Conservation (phyloP, 2,113 vertebrate genomes). For the Sinocyclocheilus anshuiensis region DNA sequence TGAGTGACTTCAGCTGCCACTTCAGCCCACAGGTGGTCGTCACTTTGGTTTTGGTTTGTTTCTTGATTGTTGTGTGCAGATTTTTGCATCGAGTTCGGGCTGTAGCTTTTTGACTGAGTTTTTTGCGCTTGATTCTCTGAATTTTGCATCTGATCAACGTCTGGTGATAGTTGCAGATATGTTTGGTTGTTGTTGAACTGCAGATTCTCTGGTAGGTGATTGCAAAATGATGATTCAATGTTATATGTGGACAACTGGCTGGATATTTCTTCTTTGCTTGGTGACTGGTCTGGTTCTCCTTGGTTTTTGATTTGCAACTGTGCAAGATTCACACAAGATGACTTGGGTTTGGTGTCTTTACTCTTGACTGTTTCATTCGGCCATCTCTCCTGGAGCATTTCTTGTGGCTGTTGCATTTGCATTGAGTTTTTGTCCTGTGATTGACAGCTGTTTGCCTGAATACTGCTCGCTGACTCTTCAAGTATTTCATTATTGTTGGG, state of each 20-base stretch:
- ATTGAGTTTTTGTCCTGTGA: not conserved
- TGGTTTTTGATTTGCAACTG: not conserved
- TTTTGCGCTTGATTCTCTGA: not conserved
- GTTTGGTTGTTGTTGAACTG: not conserved
- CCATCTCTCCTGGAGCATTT: not conserved
- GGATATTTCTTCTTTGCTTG: not conserved
- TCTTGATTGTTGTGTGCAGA: not conserved
- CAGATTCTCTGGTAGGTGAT: not conserved
- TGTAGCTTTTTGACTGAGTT: not conserved
- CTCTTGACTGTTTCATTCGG: not conserved
- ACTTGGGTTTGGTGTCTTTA: not conserved
- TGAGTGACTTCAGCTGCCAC: conserved; percentile 50
- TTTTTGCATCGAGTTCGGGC: not conserved
- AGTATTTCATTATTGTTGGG: conserved; percentile 14
- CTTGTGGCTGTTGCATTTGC: not conserved
- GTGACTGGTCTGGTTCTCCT: not conserved
- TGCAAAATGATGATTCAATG: not conserved
- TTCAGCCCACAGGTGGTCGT: conserved; percentile 39
- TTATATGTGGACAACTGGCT: not conserved
- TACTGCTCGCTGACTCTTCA: not conserved
- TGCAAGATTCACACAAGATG: not conserved
- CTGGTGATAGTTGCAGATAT: not conserved
- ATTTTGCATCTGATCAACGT: not conserved
- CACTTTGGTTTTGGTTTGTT: not conserved
- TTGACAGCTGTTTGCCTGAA: not conserved